Percentiles rank a stretch among this genome's conserved stretches.
Evolutionary conservation across 1,140 invertebrate genomes (phyloP).

Genomic region (Onthophagus taurus): DNA sequence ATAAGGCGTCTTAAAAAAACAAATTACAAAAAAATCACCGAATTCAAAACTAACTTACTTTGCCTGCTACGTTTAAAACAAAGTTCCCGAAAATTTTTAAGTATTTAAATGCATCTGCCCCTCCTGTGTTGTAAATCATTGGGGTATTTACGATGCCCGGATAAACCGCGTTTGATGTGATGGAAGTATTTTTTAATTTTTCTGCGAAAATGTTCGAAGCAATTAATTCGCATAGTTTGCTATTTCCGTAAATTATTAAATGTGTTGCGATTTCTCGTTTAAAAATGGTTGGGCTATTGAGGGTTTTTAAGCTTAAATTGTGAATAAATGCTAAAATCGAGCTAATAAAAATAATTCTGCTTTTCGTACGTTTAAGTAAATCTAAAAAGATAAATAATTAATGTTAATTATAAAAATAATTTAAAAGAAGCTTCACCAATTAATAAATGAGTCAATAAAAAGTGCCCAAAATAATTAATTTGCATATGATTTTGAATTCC

Average conservation of each 20-base stretch:
- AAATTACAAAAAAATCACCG: background rate
- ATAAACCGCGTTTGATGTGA: conserved; percentile 43
- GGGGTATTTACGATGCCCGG: conserved; percentile 45
- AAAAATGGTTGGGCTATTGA: conserved; percentile 24
- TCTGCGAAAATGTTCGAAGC: conserved; percentile 31
- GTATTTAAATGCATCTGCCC: background rate
- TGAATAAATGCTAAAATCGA: conserved; percentile 27
- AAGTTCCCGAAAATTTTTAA: conserved; percentile 9
- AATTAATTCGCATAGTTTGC: conserved; percentile 32
- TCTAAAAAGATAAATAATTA: conserved; percentile 20
- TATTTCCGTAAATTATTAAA: conserved; percentile 29
- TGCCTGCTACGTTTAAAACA: conserved; percentile 6
- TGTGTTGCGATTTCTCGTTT: conserved; percentile 16
- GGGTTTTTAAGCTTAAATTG: conserved; percentile 23
- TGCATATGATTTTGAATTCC: conserved; percentile 53
- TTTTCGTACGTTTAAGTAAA: conserved; percentile 37
- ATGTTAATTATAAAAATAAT: background rate
- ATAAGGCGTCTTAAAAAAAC: conserved; percentile 41
- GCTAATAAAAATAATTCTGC: conserved; percentile 32
- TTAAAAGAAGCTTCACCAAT: conserved; percentile 44
- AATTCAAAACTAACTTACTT: conserved; percentile 9
- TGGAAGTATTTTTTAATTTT: conserved; percentile 29
- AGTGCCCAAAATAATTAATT: conserved; percentile 58
- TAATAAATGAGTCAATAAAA: conserved; percentile 54
- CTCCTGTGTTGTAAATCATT: conserved; percentile 23